Evolutionary conservation across 2,113 vertebrate genomes (phyloP), one percentile per base, ranked within the genome.

Genomic region (Otis tarda): DNA sequence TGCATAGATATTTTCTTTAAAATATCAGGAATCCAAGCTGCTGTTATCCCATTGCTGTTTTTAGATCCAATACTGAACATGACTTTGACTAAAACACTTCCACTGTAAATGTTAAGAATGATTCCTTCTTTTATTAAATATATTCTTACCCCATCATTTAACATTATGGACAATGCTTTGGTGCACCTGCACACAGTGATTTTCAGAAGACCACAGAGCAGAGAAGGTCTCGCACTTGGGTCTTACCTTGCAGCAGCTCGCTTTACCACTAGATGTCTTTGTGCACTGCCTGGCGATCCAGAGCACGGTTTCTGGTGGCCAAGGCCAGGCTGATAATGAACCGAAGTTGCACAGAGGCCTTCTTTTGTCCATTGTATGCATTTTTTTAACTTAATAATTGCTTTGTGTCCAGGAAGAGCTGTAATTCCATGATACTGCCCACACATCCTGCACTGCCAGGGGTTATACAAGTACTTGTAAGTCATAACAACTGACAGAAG

Each of bases 31-130:
- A 53, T 7, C 7, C 6, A 27, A 60, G 19, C 8, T 31, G 37
- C 35, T n/a, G 20, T 20, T 17, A 56, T 14, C 5, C 0, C 0
- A 30, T 2, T 14, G 19, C 11, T 50, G 37, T 60, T 61, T 59
- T 14, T 23, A 17, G 3, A 28, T 5, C 31, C 2, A 27, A 24
- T 2, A 14, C 0, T 7, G 61, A 64, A 49, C 14, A 37, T 1
- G 13, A 31, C 45, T 57, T 55, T 7, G 35, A 47, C 12, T 10
- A n/a, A 1, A 77, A 10, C 21, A 4, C 25, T 10, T 0, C 21
- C 30, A 12, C 37, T 2, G 56, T 20, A 27, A 49, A 31, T 1
- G 10, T 25, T 25, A 43, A 21, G 13, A 52, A 49, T 1, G 21
- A 43, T 19, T 8, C 3, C 24, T 1, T 25, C 28, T 37, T 59